These are phyloP conservation scores for Scophthalmus maximus DNA, from an alignment of 2,113 vertebrate genomes.

Conservation along the genomic window DNA sequence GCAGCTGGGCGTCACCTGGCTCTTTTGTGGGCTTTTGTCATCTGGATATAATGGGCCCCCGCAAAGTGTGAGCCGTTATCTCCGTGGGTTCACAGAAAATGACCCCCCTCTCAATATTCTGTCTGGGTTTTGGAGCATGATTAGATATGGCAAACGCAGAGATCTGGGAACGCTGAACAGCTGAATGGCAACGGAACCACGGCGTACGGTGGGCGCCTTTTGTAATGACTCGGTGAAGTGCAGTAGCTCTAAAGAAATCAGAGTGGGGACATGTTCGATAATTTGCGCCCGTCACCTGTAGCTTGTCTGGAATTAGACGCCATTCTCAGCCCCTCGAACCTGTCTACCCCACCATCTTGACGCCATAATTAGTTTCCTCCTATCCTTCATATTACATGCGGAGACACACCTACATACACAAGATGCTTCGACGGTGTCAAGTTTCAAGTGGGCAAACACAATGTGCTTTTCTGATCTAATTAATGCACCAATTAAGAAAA, in stretches of 20 bases:
- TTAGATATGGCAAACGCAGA: constrained; percentile 42
- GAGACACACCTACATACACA: constrained; percentile 31
- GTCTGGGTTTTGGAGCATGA: constrained; percentile 47
- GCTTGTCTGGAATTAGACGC: constrained; percentile 24
- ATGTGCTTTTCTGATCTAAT: constrained; percentile 88
- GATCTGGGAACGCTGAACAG: constrained; percentile 34
- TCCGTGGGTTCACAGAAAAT: constrained; percentile 49
- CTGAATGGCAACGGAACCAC: constrained; percentile 2
- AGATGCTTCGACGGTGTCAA: constrained; percentile 51
- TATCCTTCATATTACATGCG: constrained; percentile 39
- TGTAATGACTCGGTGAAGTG: constrained; percentile 12
- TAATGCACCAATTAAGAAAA: constrained; percentile 96
- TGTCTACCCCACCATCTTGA: neutral
- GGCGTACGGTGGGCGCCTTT: neutral
- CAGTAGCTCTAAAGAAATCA: constrained; percentile 6
- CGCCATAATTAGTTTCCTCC: constrained; percentile 48
- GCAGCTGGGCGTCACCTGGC: no score
- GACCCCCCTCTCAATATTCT: constrained; percentile 58
- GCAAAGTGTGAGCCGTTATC: constrained; percentile 54
- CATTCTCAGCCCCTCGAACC: constrained; percentile 15
- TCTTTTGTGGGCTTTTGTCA: no score
- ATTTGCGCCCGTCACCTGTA: constrained; percentile 22
- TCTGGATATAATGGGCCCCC: constrained; percentile 50
- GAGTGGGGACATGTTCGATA: neutral
- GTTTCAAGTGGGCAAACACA: constrained; percentile 74